Percentiles rank a stretch among this genome's conserved stretches.
Evolutionary conservation across 2,797 vertebrate genomes (phyloP).

Genomic region (Nyctalus aviator): DNA sequence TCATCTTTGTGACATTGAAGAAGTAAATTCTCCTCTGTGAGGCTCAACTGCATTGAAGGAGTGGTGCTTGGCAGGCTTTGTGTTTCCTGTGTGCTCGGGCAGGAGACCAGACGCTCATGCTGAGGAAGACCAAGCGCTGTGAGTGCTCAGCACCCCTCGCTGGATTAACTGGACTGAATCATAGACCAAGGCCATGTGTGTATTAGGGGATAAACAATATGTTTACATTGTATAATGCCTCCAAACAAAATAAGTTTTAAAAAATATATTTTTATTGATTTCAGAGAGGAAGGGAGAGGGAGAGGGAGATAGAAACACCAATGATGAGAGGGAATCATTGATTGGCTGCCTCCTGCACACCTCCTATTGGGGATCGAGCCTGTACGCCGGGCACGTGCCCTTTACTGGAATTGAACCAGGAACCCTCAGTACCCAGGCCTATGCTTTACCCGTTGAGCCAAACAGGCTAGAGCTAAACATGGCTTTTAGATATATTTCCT

Average conservation of each 20-base stretch:
- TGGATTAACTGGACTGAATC: slow-evolving; percentile 20
- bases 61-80: background rate
- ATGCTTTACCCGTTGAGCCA: no score
- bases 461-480: no score
- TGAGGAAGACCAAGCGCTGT: background rate
- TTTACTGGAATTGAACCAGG: no score
- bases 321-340: no score
- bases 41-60: background rate
- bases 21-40: background rate
- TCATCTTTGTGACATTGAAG: background rate
- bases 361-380: no score
- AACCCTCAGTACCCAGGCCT: no score
- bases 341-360: no score
- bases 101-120: background rate
- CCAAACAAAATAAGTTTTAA: no score
- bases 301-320: no score
- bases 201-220: background rate
- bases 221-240: background rate
- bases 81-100: background rate
- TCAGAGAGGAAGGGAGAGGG: no score
- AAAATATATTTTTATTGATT: no score
- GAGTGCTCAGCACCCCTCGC: background rate
- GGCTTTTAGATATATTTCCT: background rate
- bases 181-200: background rate
- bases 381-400: no score